These are phyloP conservation scores for Trichechus manatus DNA, from an alignment of 2,113 vertebrate genomes.

Conservation along the genomic window DNA sequence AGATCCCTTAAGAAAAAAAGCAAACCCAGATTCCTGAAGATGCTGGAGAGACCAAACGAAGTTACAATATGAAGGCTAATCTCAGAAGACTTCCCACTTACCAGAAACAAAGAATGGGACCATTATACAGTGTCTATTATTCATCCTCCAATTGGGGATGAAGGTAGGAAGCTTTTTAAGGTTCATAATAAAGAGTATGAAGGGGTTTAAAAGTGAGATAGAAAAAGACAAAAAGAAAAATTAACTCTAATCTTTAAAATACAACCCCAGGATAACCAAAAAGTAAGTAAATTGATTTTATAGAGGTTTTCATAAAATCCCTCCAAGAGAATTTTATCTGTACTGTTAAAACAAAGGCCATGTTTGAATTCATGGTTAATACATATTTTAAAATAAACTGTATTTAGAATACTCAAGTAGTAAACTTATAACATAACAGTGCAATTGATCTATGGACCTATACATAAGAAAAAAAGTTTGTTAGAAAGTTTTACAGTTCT, in stretches of 20 bases:
- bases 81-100: constrained; percentile 36
- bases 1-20: constrained; percentile 8
- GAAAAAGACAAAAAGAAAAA: constrained; percentile 49
- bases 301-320: constrained; percentile 54
- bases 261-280: constrained; percentile 45
- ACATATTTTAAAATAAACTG: constrained; percentile 70
- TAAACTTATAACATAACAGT: constrained; percentile 64
- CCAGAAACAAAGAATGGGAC: background rate
- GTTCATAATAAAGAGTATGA: constrained; percentile 29
- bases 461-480: constrained; percentile 53
- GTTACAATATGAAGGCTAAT: constrained; percentile 8
- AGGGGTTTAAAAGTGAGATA: constrained; percentile 41
- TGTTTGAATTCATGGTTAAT: constrained; percentile 56
- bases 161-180: background rate
- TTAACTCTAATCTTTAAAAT: constrained; percentile 69
- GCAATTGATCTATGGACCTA: constrained; percentile 41
- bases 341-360: constrained; percentile 76
- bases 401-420: constrained; percentile 1
- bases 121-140: background rate
- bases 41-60: background rate
- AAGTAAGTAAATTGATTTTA: constrained; percentile 70
- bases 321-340: constrained; percentile 66
- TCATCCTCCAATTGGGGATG: background rate
- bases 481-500: constrained; percentile 45
- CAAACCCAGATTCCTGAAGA: constrained; percentile 42